Percentiles rank a stretch among this genome's conserved stretches.
These are phyloP conservation scores for Brachymystax lenok DNA, from an alignment of 2,797 vertebrate species.

Conservation along the genomic window DNA sequence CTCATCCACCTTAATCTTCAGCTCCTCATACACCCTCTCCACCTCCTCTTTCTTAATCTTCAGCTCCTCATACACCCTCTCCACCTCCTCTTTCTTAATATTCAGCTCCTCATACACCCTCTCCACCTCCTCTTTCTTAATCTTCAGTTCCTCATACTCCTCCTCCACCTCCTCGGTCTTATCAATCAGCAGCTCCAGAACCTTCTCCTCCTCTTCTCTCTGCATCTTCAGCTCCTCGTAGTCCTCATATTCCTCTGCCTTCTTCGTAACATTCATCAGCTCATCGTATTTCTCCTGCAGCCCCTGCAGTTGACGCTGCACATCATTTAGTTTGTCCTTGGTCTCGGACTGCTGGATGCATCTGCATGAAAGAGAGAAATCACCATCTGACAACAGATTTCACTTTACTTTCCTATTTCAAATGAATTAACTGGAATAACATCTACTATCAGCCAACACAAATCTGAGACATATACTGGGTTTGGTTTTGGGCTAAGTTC, in stretches of 20 bases:
- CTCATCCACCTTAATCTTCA: constrained; percentile 9
- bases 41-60: neutral
- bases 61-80: constrained; percentile 3
- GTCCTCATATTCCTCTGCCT: neutral
- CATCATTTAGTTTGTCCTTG: constrained; percentile 1
- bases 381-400: neutral
- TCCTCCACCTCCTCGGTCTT: neutral
- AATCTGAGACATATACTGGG: neutral
- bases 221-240: constrained; percentile 18
- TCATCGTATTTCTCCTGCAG: constrained; percentile 7
- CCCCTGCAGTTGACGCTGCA: constrained; percentile 7
- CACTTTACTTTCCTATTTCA: neutral
- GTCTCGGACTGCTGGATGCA: constrained; percentile 9
- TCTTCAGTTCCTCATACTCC: neutral
- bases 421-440: neutral
- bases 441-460: neutral
- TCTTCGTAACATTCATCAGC: neutral
- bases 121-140: neutral
- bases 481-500: neutral
- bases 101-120: constrained; percentile 3
- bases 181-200: constrained; percentile 15
- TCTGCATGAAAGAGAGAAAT: constrained; percentile 1
- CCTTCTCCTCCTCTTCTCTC: constrained; percentile 35
- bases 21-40: neutral
- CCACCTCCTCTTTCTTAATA: constrained; percentile 2